Percentiles rank a stretch among this genome's conserved stretches.
These are phyloP conservation scores for Eupithecia centaureata DNA, from an alignment of 2,888 invertebrate genomes.

Conservation along the genomic window DNA sequence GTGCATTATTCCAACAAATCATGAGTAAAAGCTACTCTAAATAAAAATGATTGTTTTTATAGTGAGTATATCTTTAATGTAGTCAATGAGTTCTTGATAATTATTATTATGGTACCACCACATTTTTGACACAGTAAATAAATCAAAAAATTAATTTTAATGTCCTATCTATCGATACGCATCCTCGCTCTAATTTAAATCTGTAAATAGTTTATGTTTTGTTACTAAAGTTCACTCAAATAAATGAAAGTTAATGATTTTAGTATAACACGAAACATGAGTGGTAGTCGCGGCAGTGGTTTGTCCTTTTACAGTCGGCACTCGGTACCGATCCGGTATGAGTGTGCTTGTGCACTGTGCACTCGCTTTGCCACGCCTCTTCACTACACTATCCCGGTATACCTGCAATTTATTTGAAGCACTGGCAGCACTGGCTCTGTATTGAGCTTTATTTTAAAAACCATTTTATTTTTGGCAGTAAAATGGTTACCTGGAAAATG, in stretches of 20 bases:
- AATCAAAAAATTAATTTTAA: no score
- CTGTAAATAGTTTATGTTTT: not conserved
- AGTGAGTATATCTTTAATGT: no score
- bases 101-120: no score
- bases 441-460: not conserved
- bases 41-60: no score
- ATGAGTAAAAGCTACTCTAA: no score
- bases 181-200: no score
- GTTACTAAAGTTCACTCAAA: not conserved
- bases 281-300: not conserved
- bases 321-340: not conserved
- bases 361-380: not conserved
- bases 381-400: not conserved
- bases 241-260: not conserved
- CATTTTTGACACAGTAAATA: no score
- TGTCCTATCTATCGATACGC: no score
- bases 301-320: not conserved
- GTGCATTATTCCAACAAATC: no score
- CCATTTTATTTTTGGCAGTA: not conserved
- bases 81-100: no score
- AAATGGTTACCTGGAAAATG: not conserved
- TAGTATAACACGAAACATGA: not conserved
- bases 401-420: not conserved
- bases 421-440: not conserved
- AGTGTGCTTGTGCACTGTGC: not conserved